These are phyloP conservation scores for Ptilorrhoa leucosticta DNA, from an alignment of 2,113 vertebrate genomes.

Conservation along the genomic window DNA sequence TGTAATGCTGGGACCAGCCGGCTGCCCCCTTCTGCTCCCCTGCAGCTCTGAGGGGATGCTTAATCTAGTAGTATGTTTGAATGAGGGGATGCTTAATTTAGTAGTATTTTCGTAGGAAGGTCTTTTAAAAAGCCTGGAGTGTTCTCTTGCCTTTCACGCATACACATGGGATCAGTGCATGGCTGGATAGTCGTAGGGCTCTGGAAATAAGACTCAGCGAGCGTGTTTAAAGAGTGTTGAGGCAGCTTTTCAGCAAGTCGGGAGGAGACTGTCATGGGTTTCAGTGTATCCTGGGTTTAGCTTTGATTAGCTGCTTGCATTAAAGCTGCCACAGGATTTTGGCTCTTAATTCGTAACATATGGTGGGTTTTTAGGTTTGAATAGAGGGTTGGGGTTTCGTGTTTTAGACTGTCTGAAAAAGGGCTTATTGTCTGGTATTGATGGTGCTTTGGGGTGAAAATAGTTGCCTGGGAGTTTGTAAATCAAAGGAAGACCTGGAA, in stretches of 20 bases:
- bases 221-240: not conserved
- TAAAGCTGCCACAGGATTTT: not conserved
- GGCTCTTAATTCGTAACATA: not conserved
- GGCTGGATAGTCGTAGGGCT: not conserved
- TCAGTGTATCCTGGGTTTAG: not conserved
- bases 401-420: not conserved
- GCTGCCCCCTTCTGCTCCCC: not conserved
- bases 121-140: not conserved
- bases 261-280: not conserved
- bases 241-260: not conserved
- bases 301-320: not conserved
- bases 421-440: not conserved
- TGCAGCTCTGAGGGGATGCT: not conserved
- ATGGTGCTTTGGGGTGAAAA: not conserved
- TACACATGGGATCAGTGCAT: not conserved
- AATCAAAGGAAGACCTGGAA: not conserved
- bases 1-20: not conserved
- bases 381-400: not conserved
- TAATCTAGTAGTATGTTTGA: fast-evolving
- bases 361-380: not conserved
- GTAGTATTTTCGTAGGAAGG: not conserved
- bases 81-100: not conserved
- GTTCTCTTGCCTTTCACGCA: not conserved
- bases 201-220: not conserved
- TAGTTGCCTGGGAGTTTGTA: not conserved